Percentiles rank a stretch among this genome's conserved stretches.
Evolutionary conservation across 2,797 vertebrate genomes (phyloP).

Genomic region (Karalla daura): DNA sequence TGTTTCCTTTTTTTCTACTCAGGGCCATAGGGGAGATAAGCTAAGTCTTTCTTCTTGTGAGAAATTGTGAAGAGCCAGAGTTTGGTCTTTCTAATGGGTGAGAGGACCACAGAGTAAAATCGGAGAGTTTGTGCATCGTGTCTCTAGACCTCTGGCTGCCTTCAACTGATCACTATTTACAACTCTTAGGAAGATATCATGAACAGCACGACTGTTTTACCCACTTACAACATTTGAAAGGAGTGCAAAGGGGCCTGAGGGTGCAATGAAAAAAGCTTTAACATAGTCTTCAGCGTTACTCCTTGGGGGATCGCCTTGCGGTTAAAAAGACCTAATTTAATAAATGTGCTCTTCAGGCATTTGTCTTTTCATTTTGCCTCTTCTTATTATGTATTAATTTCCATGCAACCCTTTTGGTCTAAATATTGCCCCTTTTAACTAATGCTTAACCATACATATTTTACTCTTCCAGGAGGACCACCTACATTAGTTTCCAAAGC

Average conservation of each 20-base stretch:
- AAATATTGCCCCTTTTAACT: constrained; percentile 83
- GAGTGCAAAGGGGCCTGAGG: constrained; percentile 76
- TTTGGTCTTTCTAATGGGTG: constrained; percentile 46
- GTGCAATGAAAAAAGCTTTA: constrained; percentile 81
- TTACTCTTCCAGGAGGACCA: constrained; percentile 81
- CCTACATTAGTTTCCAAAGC: constrained; percentile 80
- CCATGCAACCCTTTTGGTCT: constrained; percentile 73
- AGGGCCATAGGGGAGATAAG: constrained; percentile 1
- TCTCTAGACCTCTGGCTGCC: constrained; percentile 47
- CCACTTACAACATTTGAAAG: constrained; percentile 84
- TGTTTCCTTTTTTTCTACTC: too few relatives aligned
- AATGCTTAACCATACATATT: constrained; percentile 82
- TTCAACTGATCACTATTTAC: constrained; percentile 77
- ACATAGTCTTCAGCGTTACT: constrained; percentile 81
- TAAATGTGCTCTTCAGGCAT: constrained; percentile 87
- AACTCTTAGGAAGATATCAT: constrained; percentile 78
- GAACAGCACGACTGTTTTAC: constrained; percentile 78
- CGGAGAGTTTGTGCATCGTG: constrained; percentile 36
- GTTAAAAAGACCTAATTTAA: constrained; percentile 87
- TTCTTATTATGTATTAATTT: constrained; percentile 83
- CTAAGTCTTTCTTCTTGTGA: constrained; percentile 17
- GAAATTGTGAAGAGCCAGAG: constrained; percentile 8
- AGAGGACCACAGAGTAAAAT: constrained; percentile 43
- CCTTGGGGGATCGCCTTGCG: constrained; percentile 73
- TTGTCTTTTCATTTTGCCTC: constrained; percentile 80